Evolutionary conservation across 1,140 invertebrate genomes (phyloP).

Genomic region (Tetragonula clypearis): DNA sequence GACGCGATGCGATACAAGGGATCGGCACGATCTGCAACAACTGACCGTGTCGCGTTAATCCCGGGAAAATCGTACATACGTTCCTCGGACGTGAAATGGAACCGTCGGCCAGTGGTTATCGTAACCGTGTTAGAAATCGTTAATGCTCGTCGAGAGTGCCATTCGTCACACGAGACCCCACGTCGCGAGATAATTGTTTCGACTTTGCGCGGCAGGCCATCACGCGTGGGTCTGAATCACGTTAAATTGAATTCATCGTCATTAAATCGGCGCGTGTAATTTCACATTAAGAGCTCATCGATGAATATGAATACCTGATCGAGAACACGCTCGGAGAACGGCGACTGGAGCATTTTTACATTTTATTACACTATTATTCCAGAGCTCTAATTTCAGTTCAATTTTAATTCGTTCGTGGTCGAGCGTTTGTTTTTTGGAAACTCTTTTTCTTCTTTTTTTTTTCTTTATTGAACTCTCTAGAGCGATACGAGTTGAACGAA

Average conservation of each 20-base stretch:
- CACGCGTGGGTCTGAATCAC: neutral
- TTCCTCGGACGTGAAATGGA: neutral
- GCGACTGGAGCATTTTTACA: too few species aligned
- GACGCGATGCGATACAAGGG: neutral
- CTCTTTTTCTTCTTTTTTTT: too few species aligned
- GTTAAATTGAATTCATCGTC: neutral
- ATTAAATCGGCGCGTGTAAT: too few species aligned
- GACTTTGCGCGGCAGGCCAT: neutral
- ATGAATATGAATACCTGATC: too few species aligned
- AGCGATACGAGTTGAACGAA: too few species aligned
- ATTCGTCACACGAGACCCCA: neutral
- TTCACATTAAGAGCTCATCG: too few species aligned
- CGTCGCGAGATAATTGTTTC: neutral
- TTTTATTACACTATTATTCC: too few species aligned
- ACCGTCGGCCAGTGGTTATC: neutral
- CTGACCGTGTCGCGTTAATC: conserved; percentile 3
- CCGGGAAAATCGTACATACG: neutral
- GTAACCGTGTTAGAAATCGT: neutral
- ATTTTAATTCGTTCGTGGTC: too few species aligned
- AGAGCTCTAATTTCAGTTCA: too few species aligned
- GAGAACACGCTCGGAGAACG: too few species aligned
- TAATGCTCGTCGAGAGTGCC: neutral
- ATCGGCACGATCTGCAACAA: neutral
- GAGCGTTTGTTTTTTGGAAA: too few species aligned
- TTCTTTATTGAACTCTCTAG: too few species aligned